Evolutionary conservation across 2,888 invertebrate genomes (phyloP).

Genomic region (Helleia helle): DNA sequence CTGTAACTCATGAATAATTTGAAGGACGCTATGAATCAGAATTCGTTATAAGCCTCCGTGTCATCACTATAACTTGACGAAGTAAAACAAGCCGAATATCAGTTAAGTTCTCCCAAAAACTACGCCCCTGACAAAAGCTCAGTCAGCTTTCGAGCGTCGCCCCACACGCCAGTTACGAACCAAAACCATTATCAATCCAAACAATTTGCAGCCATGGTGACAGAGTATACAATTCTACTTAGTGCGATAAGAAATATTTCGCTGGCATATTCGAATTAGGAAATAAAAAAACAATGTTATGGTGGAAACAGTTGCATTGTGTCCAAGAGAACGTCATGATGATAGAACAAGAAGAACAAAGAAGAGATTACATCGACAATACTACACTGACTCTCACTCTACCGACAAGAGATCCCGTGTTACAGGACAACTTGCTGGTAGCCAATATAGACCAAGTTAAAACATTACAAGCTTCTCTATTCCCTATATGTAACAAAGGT

Average conservation of each 20-base stretch:
- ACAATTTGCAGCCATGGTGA: constrained; percentile 56
- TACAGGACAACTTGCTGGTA: constrained; percentile 55
- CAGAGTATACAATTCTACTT: constrained; percentile 31
- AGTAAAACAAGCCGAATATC: constrained; percentile 43
- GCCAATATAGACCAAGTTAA: constrained; percentile 72
- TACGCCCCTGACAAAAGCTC: constrained; percentile 45
- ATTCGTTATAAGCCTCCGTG: constrained; percentile 2
- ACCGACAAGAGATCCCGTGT: constrained; percentile 48
- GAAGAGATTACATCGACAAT: constrained; percentile 43
- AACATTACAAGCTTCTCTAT: constrained; percentile 78
- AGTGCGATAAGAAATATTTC: constrained; percentile 20
- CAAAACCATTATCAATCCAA: constrained; percentile 29
- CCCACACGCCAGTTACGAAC: constrained; percentile 37
- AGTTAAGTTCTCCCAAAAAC: constrained; percentile 48
- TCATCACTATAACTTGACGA: constrained; percentile 39
- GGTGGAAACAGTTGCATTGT: constrained; percentile 65
- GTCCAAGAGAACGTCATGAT: constrained; percentile 50
- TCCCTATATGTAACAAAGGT: constrained; percentile 75
- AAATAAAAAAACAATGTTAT: constrained; percentile 49
- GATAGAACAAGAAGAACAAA: constrained; percentile 56
- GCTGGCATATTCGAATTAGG: neutral
- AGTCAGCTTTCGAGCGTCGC: constrained; percentile 54
- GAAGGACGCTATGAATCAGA: constrained; percentile 8
- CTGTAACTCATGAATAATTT: too few species aligned
- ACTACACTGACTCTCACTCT: constrained; percentile 50